Evolutionary conservation across 1,140 invertebrate species (phyloP).

Genomic region (Lethocerus indicus): DNA sequence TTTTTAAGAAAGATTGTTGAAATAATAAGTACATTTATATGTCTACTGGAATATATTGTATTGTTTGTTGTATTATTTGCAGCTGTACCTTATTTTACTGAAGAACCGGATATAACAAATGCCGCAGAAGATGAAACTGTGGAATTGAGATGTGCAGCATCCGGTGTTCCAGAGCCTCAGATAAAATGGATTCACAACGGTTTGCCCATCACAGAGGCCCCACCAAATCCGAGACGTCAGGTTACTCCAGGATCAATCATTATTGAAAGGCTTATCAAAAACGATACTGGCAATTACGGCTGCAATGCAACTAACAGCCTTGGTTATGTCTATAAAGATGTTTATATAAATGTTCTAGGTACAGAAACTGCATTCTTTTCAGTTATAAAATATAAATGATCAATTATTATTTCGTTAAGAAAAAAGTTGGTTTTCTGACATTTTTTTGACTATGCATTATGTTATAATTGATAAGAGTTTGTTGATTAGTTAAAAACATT

Average conservation of each 20-base stretch:
- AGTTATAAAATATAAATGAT: too few relatives aligned
- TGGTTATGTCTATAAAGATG: constrained; percentile 95
- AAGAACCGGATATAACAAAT: constrained; percentile 76
- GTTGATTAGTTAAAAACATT: too few relatives aligned
- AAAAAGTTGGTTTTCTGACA: not conserved
- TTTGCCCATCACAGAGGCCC: constrained; percentile 59
- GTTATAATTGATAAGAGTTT: too few relatives aligned
- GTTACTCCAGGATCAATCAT: constrained; percentile 55
- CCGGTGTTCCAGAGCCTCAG: constrained; percentile 71
- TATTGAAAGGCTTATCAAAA: constrained; percentile 65
- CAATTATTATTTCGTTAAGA: too few relatives aligned
- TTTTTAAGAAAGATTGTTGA: not conserved
- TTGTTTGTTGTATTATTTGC: constrained; percentile 18
- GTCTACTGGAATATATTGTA: not conserved
- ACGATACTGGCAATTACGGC: constrained; percentile 93
- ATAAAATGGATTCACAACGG: constrained; percentile 97
- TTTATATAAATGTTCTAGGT: constrained; percentile 91
- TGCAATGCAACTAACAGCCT: constrained; percentile 97
- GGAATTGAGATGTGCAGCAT: constrained; percentile 72
- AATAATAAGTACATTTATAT: not conserved
- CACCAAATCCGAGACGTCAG: constrained; percentile 48
- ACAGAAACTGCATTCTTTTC: too few relatives aligned
- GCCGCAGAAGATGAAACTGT: constrained; percentile 82
- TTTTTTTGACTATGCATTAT: not conserved
- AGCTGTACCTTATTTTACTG: constrained; percentile 83